These are phyloP conservation scores for Poeciliopsis paucimaculata DNA, from an alignment of 2,797 vertebrate genomes.

Conservation along the genomic window DNA sequence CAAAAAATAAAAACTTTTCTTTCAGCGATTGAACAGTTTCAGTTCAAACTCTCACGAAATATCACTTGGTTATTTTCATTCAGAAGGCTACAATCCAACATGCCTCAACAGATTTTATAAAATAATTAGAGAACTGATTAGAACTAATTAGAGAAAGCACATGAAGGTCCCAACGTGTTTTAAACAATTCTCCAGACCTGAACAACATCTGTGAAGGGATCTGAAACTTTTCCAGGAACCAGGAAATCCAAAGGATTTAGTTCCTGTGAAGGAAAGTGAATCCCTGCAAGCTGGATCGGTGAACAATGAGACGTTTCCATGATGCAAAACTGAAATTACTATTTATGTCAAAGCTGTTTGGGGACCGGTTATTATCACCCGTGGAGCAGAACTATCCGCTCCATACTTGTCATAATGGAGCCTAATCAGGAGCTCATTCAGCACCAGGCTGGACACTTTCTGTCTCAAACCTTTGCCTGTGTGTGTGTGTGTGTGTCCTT, in stretches of 20 bases:
- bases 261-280: not conserved
- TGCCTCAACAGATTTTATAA: too few relatives aligned
- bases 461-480: not conserved
- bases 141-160: too few relatives aligned
- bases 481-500: not conserved
- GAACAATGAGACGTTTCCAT: constrained; percentile 14
- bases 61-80: too few relatives aligned
- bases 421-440: constrained; percentile 35
- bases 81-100: too few relatives aligned
- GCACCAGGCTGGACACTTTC: not conserved
- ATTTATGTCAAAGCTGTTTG: constrained; percentile 9
- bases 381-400: not conserved
- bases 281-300: not conserved
- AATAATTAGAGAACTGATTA: not conserved
- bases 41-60: too few relatives aligned
- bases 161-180: not conserved
- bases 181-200: not conserved
- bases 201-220: not conserved
- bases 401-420: constrained; percentile 10
- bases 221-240: not conserved
- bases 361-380: constrained; percentile 17
- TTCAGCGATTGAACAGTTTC: too few relatives aligned
- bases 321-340: not conserved
- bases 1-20: too few relatives aligned
- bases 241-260: not conserved